phyloP scores from a whole-genome alignment of 2,888 invertebrate genomes.

The Drosophila hamatofila region DNA sequence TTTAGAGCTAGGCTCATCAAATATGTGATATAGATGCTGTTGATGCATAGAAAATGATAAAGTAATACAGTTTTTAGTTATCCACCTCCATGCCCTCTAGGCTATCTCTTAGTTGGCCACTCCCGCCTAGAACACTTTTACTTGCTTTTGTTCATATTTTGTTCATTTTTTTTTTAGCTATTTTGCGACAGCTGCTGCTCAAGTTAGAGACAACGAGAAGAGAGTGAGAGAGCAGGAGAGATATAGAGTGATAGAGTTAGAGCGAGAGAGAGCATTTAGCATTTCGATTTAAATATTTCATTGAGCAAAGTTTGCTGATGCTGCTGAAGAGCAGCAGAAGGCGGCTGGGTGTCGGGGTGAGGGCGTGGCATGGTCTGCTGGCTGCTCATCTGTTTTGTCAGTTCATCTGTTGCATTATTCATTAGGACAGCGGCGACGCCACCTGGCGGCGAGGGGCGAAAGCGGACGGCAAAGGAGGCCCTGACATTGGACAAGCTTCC shows the following conservation, averaged over 20 bases:
- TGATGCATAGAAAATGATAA: neutral
- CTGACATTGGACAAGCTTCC: slow-evolving; percentile 35
- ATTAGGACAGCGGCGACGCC: slow-evolving; percentile 47
- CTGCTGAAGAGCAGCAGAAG: neutral
- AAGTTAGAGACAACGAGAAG: neutral
- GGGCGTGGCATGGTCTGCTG: slow-evolving; percentile 35
- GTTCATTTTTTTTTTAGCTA: neutral
- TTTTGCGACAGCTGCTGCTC: slow-evolving; percentile 13
- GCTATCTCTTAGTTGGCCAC: neutral
- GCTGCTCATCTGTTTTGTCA: slow-evolving; percentile 60
- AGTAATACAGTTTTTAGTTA: neutral
- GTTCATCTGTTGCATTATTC: slow-evolving; percentile 60
- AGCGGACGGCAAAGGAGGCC: neutral
- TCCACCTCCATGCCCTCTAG: neutral
- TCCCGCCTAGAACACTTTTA: too few species aligned
- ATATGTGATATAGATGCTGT: too few species aligned
- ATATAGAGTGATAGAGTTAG: neutral
- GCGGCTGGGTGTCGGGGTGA: too few species aligned
- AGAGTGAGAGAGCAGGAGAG: neutral
- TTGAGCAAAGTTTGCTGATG: slow-evolving; percentile 63
- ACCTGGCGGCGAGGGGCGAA: slow-evolving; percentile 19
- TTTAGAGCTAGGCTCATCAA: too few species aligned
- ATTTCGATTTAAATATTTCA: slow-evolving; percentile 76
- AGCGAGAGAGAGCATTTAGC: neutral
- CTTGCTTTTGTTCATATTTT: neutral